Percentiles rank a stretch among this genome's conserved stretches.
phyloP scores from a whole-genome alignment of 2,888 invertebrate genomes.

The Stenodema calcarata region DNA sequence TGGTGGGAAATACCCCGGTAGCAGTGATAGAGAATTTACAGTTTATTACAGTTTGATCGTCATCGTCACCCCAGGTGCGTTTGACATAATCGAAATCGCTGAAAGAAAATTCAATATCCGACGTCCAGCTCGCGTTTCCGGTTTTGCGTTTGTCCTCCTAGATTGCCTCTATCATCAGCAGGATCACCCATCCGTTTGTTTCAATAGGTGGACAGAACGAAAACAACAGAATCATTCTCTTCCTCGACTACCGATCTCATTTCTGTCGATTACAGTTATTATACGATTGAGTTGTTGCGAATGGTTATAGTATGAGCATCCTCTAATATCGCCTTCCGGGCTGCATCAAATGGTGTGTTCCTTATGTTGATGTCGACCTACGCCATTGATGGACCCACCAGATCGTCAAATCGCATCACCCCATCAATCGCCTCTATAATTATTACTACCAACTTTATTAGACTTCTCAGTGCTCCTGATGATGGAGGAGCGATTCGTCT shows the following conservation, averaged over 20 bases:
- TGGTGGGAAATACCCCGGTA: too few species aligned
- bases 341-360: neutral
- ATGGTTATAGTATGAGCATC: neutral
- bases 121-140: neutral
- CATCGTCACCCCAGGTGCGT: too few species aligned
- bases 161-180: neutral
- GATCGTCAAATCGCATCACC: neutral
- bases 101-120: neutral
- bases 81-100: neutral
- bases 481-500: neutral
- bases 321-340: neutral
- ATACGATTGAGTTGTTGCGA: neutral
- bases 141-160: neutral
- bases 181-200: neutral
- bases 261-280: neutral
- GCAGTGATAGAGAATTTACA: too few species aligned
- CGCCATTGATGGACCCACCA: too few species aligned
- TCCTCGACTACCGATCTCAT: constrained; percentile 21
- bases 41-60: neutral
- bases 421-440: too few species aligned
- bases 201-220: neutral
- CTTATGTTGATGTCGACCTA: neutral
- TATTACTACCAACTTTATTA: too few species aligned
- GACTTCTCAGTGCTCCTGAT: neutral
- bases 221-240: constrained; percentile 9